Percentiles rank a stretch among this genome's conserved stretches.
These are phyloP conservation scores for Lithosia quadra DNA, from an alignment of 2,888 invertebrate species.

Conservation along the genomic window DNA sequence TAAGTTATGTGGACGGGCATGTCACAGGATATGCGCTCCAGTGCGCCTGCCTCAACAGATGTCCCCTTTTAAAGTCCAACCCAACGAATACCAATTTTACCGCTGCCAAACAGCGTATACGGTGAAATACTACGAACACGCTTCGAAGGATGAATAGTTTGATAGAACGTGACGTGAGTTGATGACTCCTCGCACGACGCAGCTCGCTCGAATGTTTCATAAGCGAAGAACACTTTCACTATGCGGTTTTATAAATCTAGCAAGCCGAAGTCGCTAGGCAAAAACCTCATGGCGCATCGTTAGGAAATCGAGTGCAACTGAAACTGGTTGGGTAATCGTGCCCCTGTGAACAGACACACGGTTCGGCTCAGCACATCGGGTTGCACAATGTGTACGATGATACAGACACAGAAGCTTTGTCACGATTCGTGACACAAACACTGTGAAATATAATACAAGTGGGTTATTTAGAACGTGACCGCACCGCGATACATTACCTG, in stretches of 20 bases:
- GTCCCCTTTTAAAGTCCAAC: conserved; percentile 77
- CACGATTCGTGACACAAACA: conserved; percentile 72
- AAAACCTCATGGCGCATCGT: conserved; percentile 65
- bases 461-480: conserved; percentile 81
- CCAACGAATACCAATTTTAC: conserved; percentile 76
- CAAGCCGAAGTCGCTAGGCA: conserved; percentile 59
- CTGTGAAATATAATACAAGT: conserved; percentile 76
- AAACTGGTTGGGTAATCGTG: conserved; percentile 72
- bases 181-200: conserved; percentile 45
- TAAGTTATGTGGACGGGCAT: conserved; percentile 63
- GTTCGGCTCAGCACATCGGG: conserved; percentile 64
- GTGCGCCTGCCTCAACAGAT: conserved; percentile 72
- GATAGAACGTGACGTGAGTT: conserved; percentile 48
- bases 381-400: conserved; percentile 74
- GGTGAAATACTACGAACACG: conserved; percentile 60
- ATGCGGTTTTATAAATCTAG: conserved; percentile 61
- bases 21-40: conserved; percentile 81
- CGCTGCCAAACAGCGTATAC: conserved; percentile 74
- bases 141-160: conserved; percentile 46
- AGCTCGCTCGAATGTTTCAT: conserved; percentile 55
- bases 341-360: conserved; percentile 72
- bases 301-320: conserved; percentile 71
- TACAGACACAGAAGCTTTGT: conserved; percentile 70
- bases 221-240: conserved; percentile 73
- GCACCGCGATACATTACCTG: conserved; percentile 68